Evolutionary conservation across 1,140 invertebrate species (phyloP).

Genomic region (Metaphire vulgaris): DNA sequence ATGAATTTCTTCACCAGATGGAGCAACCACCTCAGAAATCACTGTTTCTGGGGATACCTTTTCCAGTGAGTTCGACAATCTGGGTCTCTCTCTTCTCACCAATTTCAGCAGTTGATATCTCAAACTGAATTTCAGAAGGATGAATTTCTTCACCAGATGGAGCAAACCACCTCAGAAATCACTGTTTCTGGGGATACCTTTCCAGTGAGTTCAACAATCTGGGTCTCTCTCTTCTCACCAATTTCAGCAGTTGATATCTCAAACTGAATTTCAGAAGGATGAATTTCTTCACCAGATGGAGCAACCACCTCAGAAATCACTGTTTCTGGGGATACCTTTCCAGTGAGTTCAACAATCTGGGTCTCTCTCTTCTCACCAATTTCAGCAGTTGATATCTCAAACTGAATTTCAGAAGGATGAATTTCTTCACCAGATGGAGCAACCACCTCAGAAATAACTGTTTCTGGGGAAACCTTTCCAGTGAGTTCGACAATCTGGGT

Average conservation of each 20-base stretch:
- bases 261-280: not conserved
- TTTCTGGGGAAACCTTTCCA: not conserved
- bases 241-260: conserved; percentile 18
- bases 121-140: conserved; percentile 26
- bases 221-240: not conserved
- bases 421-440: conserved; percentile 17
- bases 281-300: conserved; percentile 20
- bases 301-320: conserved; percentile 6
- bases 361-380: not conserved
- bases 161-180: conserved; percentile 20
- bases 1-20: conserved; percentile 9
- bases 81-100: not conserved
- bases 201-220: not conserved
- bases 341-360: not conserved
- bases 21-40: conserved; percentile 9
- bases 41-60: conserved; percentile 10
- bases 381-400: conserved; percentile 9
- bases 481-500: not conserved
- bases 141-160: conserved; percentile 14
- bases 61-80: conserved; percentile 7
- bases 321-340: not conserved
- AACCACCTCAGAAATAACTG: not conserved
- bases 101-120: conserved; percentile 30
- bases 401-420: conserved; percentile 9
- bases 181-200: conserved; percentile 5